A percentile compares a stretch with the other conserved stretches of the same genome.
phyloP scores from a whole-genome alignment of 2,888 invertebrate species.

The Arge pagana region DNA sequence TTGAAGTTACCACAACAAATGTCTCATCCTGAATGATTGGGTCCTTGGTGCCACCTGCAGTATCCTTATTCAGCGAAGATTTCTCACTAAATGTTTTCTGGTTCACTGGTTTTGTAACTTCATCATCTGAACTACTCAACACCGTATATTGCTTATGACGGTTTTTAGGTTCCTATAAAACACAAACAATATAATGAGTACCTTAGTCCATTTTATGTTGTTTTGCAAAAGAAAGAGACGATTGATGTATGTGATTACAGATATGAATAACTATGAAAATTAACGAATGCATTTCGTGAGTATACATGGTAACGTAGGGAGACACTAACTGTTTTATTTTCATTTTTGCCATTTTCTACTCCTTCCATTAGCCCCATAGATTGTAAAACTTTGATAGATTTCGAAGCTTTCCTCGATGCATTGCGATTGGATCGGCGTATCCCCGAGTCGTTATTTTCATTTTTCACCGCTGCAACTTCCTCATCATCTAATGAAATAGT shows the following conservation, averaged over 20 bases:
- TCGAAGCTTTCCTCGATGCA: constrained; percentile 45
- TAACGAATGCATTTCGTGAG: no score
- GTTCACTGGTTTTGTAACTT: constrained; percentile 38
- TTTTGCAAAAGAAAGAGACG: no score
- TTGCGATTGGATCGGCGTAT: constrained; percentile 35
- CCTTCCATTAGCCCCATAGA: constrained; percentile 35
- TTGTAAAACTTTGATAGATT: constrained; percentile 44
- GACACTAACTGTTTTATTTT: no score
- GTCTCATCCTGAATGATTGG: constrained; percentile 9
- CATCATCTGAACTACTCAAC: constrained; percentile 44
- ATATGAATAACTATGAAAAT: no score
- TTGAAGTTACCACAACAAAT: constrained; percentile 29
- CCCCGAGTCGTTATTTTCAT: neutral
- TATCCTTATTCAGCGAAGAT: constrained; percentile 27
- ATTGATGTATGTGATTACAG: no score
- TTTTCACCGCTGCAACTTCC: neutral
- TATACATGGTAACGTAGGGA: no score
- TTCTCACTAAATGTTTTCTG: constrained; percentile 1
- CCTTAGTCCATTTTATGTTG: no score
- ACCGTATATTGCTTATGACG: no score
- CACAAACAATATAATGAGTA: no score
- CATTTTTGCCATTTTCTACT: constrained; percentile 27
- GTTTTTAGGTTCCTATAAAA: no score
- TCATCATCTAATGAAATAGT: neutral
- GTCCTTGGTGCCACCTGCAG: constrained; percentile 17